phyloP scores from a whole-genome alignment of 2,113 vertebrate genomes.

The Ascaphus truei region DNA sequence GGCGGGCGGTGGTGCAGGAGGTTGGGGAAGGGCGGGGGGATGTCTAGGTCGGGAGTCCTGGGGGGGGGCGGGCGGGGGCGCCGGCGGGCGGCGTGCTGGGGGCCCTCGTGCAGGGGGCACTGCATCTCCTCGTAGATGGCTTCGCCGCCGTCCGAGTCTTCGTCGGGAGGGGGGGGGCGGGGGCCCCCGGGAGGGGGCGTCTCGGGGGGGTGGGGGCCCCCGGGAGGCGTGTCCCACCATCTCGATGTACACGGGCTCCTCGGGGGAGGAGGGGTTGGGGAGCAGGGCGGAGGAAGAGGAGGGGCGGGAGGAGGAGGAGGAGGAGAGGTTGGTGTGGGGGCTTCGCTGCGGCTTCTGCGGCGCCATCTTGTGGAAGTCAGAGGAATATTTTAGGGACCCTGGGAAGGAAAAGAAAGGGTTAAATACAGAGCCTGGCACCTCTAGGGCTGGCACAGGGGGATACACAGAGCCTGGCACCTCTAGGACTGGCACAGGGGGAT shows the following conservation, averaged over 20 bases:
- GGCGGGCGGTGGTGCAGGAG: slow-evolving; percentile 85
- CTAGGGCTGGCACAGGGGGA: too few species aligned
- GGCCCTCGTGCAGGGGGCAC: slow-evolving; percentile 71
- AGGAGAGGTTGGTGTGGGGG: slow-evolving; percentile 83
- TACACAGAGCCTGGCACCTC: too few species aligned
- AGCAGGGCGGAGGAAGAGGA: slow-evolving; percentile 46
- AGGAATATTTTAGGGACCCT: slow-evolving; percentile 75
- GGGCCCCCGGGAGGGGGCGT: slow-evolving; percentile 26
- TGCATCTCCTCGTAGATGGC: slow-evolving; percentile 94
- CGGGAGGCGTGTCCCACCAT: slow-evolving; percentile 86
- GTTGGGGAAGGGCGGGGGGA: slow-evolving; percentile 87
- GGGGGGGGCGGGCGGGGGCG: slow-evolving; percentile 37
- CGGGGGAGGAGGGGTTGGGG: slow-evolving; percentile 55
- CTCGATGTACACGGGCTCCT: slow-evolving; percentile 86
- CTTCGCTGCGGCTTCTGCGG: slow-evolving; percentile 83
- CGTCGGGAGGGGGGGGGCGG: slow-evolving; percentile 72
- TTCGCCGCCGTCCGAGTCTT: slow-evolving; percentile 79
- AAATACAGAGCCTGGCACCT: too few species aligned
- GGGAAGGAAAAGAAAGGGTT: background rate
- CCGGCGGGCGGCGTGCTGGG: slow-evolving; percentile 33
- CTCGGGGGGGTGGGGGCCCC: slow-evolving; percentile 48
- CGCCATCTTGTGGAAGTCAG: slow-evolving; percentile 75
- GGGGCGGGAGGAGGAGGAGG: slow-evolving; percentile 49
- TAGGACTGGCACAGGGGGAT: too few species aligned
- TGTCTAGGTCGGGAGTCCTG: slow-evolving; percentile 70